Base-by-base conservation (phyloP, 1,140 invertebrate genomes). In the Tetramorium parvispinum region DNA sequence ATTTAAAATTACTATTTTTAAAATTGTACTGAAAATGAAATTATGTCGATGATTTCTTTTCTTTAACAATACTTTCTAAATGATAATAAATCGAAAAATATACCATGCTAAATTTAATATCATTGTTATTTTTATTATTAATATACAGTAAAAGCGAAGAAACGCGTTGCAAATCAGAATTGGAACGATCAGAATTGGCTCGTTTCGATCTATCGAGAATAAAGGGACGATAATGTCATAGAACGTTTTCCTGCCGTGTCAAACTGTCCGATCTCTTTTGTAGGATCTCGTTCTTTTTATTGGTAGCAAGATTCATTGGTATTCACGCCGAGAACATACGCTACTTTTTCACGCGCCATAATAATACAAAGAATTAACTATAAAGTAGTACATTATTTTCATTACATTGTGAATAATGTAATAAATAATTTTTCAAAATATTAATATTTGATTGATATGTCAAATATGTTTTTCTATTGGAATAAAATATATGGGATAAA, bases 201-300 rank as follows among this genome's bases (percentile, higher is more conserved):
- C 37, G 5, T 66, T 40, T 66, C 63, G n/a, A 66, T 66, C n/a
- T 66, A 21, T 66, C 63, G 32, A 21, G 18, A 65, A n/a, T 65
- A 40, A 66, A 66, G 2, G 37, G 10, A 37, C 27, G 27, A 66
- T 66, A 43, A 66, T 66, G 63, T 11, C 63, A 43, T 18, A 37
- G 11, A 61, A 32, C 11, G n/a, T 66, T 43, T 43, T 3, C n/a
- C 37, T 66, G 37, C 21, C 10, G 37, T 66, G 37, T 65, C 63
- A 65, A 8, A 40, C 18, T 63, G 32, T n/a, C 63, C 32, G 32
- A 65, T 40, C 63, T 65, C 32, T 43, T 43, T 43, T 66, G 37
- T 21, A 43, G n/a, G n/a, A 66, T 43, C n/a, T n/a, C 21, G 21
- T 66, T 66, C 63, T 66, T 66, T 66, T 66, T 66, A 43, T 66